phyloP scores from a whole-genome alignment of 2,888 invertebrate genomes.

The Agrenia bidenticulata region DNA sequence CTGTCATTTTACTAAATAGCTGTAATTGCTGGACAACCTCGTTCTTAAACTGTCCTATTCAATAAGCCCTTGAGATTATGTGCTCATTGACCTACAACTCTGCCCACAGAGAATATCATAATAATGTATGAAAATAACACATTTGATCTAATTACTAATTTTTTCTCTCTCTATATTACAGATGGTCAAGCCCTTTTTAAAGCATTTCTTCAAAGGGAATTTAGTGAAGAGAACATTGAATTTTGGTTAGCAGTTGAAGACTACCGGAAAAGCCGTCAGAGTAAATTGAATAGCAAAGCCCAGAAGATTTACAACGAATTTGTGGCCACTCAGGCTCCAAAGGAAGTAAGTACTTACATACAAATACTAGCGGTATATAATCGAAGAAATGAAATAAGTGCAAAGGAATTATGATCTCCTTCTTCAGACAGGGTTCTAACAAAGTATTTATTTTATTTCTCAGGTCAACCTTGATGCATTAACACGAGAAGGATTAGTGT shows the following conservation, averaged over 20 bases:
- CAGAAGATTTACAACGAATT: constrained; percentile 61
- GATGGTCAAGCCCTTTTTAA: constrained; percentile 61
- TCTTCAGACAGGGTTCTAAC: constrained; percentile 7
- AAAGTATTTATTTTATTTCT: constrained; percentile 22
- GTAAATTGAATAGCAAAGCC: constrained; percentile 57
- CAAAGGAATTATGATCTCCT: too few relatives aligned
- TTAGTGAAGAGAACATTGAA: constrained; percentile 62
- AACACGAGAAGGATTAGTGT: constrained; percentile 58
- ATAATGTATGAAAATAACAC: not conserved
- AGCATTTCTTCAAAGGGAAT: constrained; percentile 60
- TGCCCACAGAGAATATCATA: not conserved
- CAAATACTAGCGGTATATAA: too few relatives aligned
- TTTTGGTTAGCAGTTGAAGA: constrained; percentile 64
- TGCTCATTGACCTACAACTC: constrained; percentile 33
- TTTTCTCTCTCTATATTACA: constrained; percentile 53
- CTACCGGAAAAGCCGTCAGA: constrained; percentile 57
- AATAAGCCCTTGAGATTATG: constrained; percentile 23
- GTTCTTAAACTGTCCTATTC: not conserved
- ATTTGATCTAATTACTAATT: not conserved
- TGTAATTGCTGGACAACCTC: not conserved
- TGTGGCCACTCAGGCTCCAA: constrained; percentile 60
- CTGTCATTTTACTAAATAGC: not conserved
- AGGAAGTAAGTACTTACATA: constrained; percentile 57
- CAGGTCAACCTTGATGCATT: constrained; percentile 62
- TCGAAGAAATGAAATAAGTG: not conserved